Base-by-base conservation (phyloP, 1,140 invertebrate species). In the Ips typographus region DNA sequence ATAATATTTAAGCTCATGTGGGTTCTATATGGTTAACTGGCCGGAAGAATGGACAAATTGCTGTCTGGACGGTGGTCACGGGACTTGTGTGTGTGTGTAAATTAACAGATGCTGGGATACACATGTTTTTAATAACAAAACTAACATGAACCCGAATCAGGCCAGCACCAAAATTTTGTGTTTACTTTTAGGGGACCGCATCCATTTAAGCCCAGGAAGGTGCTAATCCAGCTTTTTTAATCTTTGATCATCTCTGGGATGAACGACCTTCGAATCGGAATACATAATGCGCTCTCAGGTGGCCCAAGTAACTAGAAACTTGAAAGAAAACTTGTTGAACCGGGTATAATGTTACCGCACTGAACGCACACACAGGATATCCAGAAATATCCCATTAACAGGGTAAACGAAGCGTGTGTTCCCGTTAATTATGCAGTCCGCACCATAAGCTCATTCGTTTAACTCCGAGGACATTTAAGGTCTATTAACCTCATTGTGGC, bases 391-490 rank as follows among this genome's bases (percentile, higher is more conserved):
- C 22, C 44, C 44, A 49, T 49, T 49, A 49, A 49, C 44, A 49
- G 44, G 44, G 44, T 49, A 49, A 49, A 22, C 44, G 6, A 49
- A 49, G 44, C 44, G 44, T 49, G 22, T 49, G 44, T 49, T 5
- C 52, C 2, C 52, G 52, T 55, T 55, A 55, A 55, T 55, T 55
- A 55, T 55, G 52, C 52, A 55, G 52, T 55, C 37, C 5, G 37
- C 22, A 22, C 52, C n/a, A 55, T 38, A 38, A 55, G 52, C n/a
- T 4, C 36, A 38, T 36, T 55, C 52, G 37, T 22, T 49, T 49
- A 7, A 55, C 7, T 37, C 37, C 5, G 52, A 38, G 52, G 52
- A 55, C 52, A 55, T 55, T 55, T 55, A 55, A 55, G 52, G 52
- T 37, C 52, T 55, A 55, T 55, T 55, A 55, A 55, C 52, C 52